phyloP scores from a whole-genome alignment of 2,113 vertebrate genomes.

The Galeopterus variegatus region DNA sequence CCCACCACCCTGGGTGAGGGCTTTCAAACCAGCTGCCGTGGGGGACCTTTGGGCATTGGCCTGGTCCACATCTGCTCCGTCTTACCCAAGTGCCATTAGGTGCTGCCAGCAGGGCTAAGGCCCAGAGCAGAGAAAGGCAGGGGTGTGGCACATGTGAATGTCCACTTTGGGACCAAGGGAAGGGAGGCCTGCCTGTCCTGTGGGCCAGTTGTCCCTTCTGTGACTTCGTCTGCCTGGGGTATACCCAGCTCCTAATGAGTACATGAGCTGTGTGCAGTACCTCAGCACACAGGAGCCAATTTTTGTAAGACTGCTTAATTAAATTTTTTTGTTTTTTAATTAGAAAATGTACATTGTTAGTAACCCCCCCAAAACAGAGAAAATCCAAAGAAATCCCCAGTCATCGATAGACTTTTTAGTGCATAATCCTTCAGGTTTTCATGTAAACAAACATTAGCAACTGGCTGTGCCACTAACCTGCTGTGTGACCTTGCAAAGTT shows the following conservation, averaged over 20 bases:
- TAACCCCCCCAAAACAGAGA: neutral
- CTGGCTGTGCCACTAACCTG: neutral
- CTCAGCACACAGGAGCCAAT: too few species aligned
- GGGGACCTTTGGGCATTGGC: neutral
- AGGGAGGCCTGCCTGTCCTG: neutral
- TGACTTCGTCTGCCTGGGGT: neutral
- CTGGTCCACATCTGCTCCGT: rapidly evolving
- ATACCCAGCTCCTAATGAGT: neutral
- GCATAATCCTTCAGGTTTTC: neutral
- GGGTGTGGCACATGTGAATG: rapidly evolving
- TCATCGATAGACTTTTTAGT: neutral
- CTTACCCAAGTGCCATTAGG: neutral
- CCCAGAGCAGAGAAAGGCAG: neutral
- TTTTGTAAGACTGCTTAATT: neutral
- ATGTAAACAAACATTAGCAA: neutral
- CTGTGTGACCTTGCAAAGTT: neutral
- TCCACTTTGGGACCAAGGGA: neutral
- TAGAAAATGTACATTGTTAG: neutral
- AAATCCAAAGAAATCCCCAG: neutral
- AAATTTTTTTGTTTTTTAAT: neutral
- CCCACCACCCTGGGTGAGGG: neutral
- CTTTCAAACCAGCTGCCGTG: neutral
- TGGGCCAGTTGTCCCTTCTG: neutral
- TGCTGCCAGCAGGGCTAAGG: rapidly evolving
- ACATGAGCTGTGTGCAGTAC: rapidly evolving